Evolutionary conservation across 2,888 invertebrate genomes (phyloP).

Genomic region (Mechanitis messenoides): DNA sequence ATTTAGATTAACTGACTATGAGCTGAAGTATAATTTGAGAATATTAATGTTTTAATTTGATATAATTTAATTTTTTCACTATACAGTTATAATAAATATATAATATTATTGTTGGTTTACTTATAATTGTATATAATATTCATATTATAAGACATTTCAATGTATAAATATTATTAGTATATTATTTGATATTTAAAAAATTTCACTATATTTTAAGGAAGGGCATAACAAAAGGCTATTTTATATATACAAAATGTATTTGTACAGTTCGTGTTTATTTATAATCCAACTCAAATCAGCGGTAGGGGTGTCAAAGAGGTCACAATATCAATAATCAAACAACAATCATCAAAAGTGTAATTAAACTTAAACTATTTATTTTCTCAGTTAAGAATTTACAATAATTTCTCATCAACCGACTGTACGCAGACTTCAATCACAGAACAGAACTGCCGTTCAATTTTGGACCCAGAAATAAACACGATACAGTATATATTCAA

Average conservation of each 20-base stretch:
- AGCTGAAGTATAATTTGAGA: no score
- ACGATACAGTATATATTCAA: conserved; percentile 54
- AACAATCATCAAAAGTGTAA: conserved; percentile 58
- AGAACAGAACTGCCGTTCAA: conserved; percentile 49
- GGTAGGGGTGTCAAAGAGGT: conserved; percentile 16
- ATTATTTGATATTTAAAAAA: no score
- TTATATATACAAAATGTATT: conserved; percentile 8
- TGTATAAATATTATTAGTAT: no score
- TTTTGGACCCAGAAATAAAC: conserved; percentile 68
- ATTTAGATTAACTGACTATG: no score
- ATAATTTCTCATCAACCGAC: conserved; percentile 56
- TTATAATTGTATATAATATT: no score
- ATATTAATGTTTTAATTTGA: no score
- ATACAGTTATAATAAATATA: no score
- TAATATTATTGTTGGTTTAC: no score
- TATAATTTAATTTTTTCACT: no score
- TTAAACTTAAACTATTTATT: conserved; percentile 75
- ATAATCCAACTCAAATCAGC: conserved; percentile 11
- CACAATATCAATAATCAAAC: conserved; percentile 48
- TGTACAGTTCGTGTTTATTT: conserved; percentile 25
- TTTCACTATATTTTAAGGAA: neutral
- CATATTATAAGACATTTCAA: no score
- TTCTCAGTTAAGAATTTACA: conserved; percentile 69
- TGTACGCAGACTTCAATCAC: conserved; percentile 51
- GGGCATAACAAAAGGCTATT: conserved; percentile 2